phyloP scores from a whole-genome alignment of 2,797 vertebrate genomes.

The Malacoraja senta region DNA sequence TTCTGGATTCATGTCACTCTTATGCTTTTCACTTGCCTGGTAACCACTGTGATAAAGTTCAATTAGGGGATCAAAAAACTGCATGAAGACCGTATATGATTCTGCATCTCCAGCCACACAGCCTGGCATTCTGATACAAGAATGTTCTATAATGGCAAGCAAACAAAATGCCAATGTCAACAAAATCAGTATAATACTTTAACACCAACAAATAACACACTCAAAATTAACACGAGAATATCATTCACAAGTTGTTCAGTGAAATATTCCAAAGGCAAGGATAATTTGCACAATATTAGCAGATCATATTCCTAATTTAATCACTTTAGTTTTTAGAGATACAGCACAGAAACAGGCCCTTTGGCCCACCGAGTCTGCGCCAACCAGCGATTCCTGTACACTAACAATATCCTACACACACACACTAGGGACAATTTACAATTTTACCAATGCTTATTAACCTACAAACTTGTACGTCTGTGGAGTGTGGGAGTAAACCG shows the following conservation, averaged over 20 bases:
- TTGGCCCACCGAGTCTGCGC: too few species aligned
- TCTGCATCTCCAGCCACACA: slow-evolving; percentile 60
- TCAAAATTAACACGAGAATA: not conserved
- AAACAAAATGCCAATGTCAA: not conserved
- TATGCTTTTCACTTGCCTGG: slow-evolving; percentile 50
- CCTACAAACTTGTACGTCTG: too few species aligned
- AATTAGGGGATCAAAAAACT: slow-evolving; percentile 63
- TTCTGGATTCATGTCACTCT: slow-evolving; percentile 58
- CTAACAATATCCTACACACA: too few species aligned
- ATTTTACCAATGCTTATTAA: too few species aligned
- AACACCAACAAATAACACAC: not conserved
- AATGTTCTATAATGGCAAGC: not conserved
- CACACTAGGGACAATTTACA: too few species aligned
- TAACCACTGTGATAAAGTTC: slow-evolving; percentile 54
- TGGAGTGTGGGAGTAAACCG: too few species aligned
- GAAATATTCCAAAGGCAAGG: not conserved
- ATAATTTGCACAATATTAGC: not conserved
- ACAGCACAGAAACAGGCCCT: too few species aligned
- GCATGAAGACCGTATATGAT: slow-evolving; percentile 62
- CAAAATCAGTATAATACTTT: not conserved
- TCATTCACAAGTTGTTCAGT: not conserved
- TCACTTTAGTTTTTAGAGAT: not conserved
- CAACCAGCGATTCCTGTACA: too few species aligned
- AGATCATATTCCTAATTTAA: not conserved
- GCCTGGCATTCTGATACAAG: slow-evolving; percentile 46